Percentiles rank a stretch among this genome's conserved stretches.
phyloP scores from a whole-genome alignment of 2,797 vertebrate species.

The Fundulus diaphanus region DNA sequence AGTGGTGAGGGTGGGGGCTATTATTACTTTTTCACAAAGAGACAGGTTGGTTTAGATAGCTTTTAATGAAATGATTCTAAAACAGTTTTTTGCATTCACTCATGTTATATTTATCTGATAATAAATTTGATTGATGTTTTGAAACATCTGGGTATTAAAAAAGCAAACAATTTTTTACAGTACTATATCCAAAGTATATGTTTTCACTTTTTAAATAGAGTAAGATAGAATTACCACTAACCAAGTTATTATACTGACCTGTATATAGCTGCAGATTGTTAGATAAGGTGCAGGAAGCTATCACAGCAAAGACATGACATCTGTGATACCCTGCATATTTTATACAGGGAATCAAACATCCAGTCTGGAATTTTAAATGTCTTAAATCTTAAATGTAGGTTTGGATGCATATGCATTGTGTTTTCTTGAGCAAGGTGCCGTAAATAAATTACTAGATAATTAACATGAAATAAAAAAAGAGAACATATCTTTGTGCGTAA shows the following conservation, averaged over 20 bases:
- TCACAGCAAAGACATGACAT: neutral
- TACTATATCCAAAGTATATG: neutral
- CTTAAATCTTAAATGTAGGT: conserved; percentile 1
- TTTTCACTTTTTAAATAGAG: neutral
- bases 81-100: neutral
- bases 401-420: neutral
- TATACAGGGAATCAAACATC: neutral
- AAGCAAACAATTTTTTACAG: neutral
- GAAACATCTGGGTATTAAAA: neutral
- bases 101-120: neutral
- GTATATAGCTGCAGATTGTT: neutral
- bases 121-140: neutral
- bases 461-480: conserved; percentile 1
- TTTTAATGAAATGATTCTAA: no score
- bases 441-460: neutral
- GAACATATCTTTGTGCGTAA: conserved; percentile 32
- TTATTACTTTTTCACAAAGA: no score
- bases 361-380: neutral
- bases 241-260: neutral
- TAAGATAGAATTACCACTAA: neutral
- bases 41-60: neutral
- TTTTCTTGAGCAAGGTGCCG: neutral
- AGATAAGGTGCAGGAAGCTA: neutral
- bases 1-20: no score
- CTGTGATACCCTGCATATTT: neutral